These are phyloP conservation scores for Norana najaformis DNA, from an alignment of 2,888 invertebrate genomes.

Conservation along the genomic window DNA sequence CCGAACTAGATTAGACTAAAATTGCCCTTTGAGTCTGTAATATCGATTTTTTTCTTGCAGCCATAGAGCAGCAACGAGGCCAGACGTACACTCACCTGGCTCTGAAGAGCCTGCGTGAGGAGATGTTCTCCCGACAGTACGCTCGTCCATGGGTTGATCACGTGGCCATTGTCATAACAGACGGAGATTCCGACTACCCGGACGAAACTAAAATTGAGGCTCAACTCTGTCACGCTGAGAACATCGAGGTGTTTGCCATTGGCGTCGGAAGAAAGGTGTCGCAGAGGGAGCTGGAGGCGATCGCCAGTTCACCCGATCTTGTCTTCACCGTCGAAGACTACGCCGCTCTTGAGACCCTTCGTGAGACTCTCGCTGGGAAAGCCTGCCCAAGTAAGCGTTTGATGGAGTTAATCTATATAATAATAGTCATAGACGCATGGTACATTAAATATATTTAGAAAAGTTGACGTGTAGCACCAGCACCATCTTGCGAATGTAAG, in stretches of 20 bases:
- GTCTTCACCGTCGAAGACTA: slow-evolving; percentile 33
- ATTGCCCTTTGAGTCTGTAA: no score
- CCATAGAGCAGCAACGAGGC: slow-evolving; percentile 36
- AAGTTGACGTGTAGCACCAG: no score
- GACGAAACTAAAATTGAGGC: slow-evolving; percentile 24
- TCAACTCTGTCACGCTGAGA: background rate
- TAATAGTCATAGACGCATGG: no score
- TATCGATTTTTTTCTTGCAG: background rate
- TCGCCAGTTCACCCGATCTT: background rate
- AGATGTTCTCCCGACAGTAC: slow-evolving; percentile 25
- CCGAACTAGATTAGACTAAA: no score
- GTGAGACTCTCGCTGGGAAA: slow-evolving; percentile 31
- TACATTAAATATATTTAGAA: no score
- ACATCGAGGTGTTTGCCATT: slow-evolving; percentile 31
- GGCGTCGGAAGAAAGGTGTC: slow-evolving; percentile 30
- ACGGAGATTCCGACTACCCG: slow-evolving; percentile 29
- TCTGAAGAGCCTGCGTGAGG: slow-evolving; percentile 24
- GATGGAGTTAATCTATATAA: no score
- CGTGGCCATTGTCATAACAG: slow-evolving; percentile 38
- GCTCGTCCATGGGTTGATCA: slow-evolving; percentile 30
- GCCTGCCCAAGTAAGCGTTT: slow-evolving; percentile 35
- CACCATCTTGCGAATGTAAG: no score
- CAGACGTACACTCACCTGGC: slow-evolving; percentile 34
- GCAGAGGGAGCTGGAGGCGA: background rate
- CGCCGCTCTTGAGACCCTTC: slow-evolving; percentile 31